Base-by-base conservation (phyloP, 2,797 vertebrate species). In the Helarctos malayanus region DNA sequence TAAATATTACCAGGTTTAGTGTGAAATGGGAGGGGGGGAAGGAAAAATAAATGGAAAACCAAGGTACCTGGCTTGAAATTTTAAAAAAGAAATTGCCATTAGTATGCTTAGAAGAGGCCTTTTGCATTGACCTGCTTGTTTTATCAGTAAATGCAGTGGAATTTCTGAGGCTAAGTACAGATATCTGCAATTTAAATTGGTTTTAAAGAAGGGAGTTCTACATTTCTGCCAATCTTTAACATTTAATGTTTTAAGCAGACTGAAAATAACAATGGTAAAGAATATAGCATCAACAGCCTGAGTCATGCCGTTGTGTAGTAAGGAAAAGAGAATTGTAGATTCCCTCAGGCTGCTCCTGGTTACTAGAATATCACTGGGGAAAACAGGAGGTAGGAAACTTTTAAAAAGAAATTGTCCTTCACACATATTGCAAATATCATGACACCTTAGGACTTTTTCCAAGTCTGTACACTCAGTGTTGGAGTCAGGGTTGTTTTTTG, bases 401-500 rank as follows among this genome's bases (percentile, higher is more conserved):
- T 59, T 86, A 89, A 95, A 81, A 81, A 47, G 83, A 80, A 41
- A n/a, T 82, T 0, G 0, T 93, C 59, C 79, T 45, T 98, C 83
- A 89, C 56, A 90, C 23, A 32, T 21, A 54, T 6, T 85, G 93
- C 94, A 92, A 78, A 63, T 92, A 73, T 56, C 93, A 91, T 21
- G 54, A 32, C 54, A 57, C 89, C 49, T 54, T 32, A 21, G 93
- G 65, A 87, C 59, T 93, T 87, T 96, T 32, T 45, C 45, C 3
- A 65, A 41, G 82, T 73, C 41, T 79, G 41, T 63, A 63, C 11
- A n/a, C 35, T 94, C 57, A 54, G 86, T 61, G 19, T 45, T 47
- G 13, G 59, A 93, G 56, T 93, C 59, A n/a, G 41, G 69, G 47
- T 92, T 90, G 69, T 65, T 84, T 92, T 93, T 91, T 90, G 76